A percentile compares a stretch with the other conserved stretches of the same genome.
Conservation (phyloP, 2,888 invertebrate genomes). For the Sminthurinus aureus region DNA sequence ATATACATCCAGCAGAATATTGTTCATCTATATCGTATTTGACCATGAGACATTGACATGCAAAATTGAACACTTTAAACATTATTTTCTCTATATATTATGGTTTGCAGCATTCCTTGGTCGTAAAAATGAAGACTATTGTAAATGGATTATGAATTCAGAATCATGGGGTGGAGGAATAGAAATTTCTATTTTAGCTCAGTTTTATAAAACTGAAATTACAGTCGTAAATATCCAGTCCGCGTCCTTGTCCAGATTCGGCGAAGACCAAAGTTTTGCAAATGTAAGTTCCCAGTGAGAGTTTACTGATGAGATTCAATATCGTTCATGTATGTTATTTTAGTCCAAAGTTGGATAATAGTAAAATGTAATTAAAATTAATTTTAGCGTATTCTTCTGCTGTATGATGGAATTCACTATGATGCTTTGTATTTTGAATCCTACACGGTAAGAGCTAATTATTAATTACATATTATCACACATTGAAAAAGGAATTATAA, state of each 20-base stretch:
- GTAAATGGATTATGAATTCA: constrained; percentile 83
- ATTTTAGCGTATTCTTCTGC: constrained; percentile 83
- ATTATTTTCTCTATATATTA: too few species aligned
- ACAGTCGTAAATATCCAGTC: constrained; percentile 92
- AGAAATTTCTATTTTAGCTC: constrained; percentile 85
- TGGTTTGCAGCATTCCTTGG: neutral
- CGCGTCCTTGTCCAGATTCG: constrained; percentile 89
- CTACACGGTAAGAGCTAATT: constrained; percentile 72
- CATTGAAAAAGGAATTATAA: too few species aligned
- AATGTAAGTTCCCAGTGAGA: too few species aligned
- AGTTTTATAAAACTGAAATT: constrained; percentile 89
- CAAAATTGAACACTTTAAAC: too few species aligned
- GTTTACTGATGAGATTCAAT: too few species aligned
- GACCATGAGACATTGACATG: too few species aligned
- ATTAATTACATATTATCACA: too few species aligned
- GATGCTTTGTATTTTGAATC: constrained; percentile 91
- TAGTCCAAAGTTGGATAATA: too few species aligned
- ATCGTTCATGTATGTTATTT: too few species aligned
- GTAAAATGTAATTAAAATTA: too few species aligned
- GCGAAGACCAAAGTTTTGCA: constrained; percentile 87
- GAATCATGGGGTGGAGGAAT: constrained; percentile 97
- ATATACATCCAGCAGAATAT: too few species aligned
- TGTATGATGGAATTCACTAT: constrained; percentile 97
- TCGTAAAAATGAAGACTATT: neutral
- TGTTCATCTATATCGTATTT: too few species aligned